phyloP scores from a whole-genome alignment of 2,888 invertebrate genomes.

The Chrysolina oricalcia region DNA sequence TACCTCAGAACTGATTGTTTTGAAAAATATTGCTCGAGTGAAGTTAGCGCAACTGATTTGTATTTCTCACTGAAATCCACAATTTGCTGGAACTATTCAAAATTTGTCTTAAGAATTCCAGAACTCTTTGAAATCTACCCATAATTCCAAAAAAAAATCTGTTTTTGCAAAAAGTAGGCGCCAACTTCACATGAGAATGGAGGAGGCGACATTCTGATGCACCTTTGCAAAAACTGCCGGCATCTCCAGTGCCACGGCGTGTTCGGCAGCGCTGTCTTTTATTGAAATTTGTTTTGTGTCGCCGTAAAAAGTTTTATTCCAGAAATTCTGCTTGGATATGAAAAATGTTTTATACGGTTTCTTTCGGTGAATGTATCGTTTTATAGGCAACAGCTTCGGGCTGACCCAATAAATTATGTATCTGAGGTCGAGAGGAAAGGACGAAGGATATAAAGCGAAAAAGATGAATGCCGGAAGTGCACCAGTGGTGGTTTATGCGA shows the following conservation, averaged over 20 bases:
- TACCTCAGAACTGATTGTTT: no score
- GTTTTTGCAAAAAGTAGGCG: no score
- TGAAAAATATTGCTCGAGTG: no score
- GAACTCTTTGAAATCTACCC: no score
- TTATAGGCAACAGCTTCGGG: conserved; percentile 46
- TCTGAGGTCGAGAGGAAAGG: neutral
- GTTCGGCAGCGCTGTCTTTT: conserved; percentile 50
- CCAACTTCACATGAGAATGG: no score
- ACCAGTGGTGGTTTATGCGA: no score
- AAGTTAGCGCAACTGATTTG: no score
- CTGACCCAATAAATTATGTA: conserved; percentile 44
- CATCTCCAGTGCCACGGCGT: neutral
- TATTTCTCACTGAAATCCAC: no score
- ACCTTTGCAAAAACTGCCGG: conserved; percentile 8
- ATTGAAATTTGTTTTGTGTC: conserved; percentile 62
- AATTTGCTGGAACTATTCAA: no score
- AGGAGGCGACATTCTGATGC: neutral
- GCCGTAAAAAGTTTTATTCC: conserved; percentile 57
- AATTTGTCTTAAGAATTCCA: no score
- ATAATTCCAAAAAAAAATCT: no score
- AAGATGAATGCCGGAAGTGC: neutral
- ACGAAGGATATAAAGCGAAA: neutral
- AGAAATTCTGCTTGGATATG: conserved; percentile 50
- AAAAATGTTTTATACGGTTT: conserved; percentile 48
- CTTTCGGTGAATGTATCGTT: conserved; percentile 44